Base-by-base conservation (phyloP, 2,888 invertebrate genomes). In the Eurytoma adleriae region DNA sequence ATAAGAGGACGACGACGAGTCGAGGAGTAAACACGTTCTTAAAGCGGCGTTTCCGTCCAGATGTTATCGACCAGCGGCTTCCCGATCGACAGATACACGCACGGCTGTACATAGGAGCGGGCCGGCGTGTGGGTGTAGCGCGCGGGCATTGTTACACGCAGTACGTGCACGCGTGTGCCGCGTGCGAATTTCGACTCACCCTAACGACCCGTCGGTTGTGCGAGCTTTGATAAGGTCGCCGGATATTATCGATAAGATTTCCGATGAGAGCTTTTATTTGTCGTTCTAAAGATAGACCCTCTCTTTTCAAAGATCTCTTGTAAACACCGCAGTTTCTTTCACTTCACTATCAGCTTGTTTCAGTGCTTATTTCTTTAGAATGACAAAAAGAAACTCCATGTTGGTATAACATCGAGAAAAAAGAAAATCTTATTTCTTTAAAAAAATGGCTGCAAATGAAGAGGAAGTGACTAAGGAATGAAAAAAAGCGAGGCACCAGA, bases 11-110 rank as follows among this genome's bases (percentile, higher is more conserved):
- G 2, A 50, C 48, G 57, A 71, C 50, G 40, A 24, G 56, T 62
- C 62, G 52, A 62, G 27, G 62, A 72, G 62, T 72, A 72, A 72
- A 72, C 72, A 54, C 62, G 62, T 18, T 27, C 52, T 62, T 27
- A 50, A 40, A 70, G 54, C 72, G 27, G 30, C 24, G 52, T 72
- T 72, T 72, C 72, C 72, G 72, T 71, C 50, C 50, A 57, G 69
- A 69, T 57, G 57, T 69, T 69, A 69, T 69, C 69, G 30, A 64
- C n/a, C 16, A 40, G 40, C 40, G 40, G 40, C 40, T 40, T 40
- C 40, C 40, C 54, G 14, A 54, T 54, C 16, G 54, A 54, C 54
- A 54, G 54, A 54, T 54, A n/a, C 30, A 16, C 16, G 14, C n/a
- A 40, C 27, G 59, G 10, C 12, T 16, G n/a, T 54, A 0, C 14